Base-by-base conservation (phyloP, 2,113 vertebrate species). In the Gadus macrocephalus region DNA sequence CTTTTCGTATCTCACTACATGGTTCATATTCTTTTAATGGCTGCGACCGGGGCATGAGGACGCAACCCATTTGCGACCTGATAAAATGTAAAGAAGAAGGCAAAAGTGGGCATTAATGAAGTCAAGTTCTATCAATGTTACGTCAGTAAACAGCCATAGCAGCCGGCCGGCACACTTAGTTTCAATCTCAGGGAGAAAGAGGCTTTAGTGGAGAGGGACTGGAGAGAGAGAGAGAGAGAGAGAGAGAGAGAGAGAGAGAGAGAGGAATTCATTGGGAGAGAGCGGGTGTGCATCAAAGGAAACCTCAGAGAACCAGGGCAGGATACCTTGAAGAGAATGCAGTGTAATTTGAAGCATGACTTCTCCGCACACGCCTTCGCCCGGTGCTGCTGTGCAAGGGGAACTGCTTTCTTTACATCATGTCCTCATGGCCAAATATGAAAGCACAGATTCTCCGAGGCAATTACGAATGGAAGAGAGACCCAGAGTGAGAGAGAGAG, bases 361-460 rank as follows among this genome's bases (percentile, higher is more conserved):
- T 49, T 49, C 42, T 49, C 42, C 8, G 42, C 11, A 9, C 42
- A 49, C 42, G 42, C 12, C 75, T 62, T 79, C 74, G 42, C 53
- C 68, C 20, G 42, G 53, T 20, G 62, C 66, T 14, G 65, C 63
- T 7, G 25, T 70, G 38, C 68, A 60, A 17, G 56, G 62, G 70
- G 68, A 81, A 71, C 75, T 64, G 12, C 66, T 67, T 71, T 49
- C 42, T 59, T 56, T 49, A 74, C 67, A 84, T 86, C 31, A 74
- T 83, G 76, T 22, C 76, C 78, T 82, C 63, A 78, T 68, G 64
- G 66, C 74, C 83, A 82, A 85, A 88, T 80, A 85, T 81, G 86
- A 87, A 85, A 55, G 72, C 38, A 20, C 1, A 25, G 53, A 68
- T 60, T 73, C 78, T 83, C 75, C 66, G 67, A 80, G 70, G 63